A percentile compares a stretch with the other conserved stretches of the same genome.
phyloP scores from a whole-genome alignment of 1,140 invertebrate species.

The Drosophila repleta region DNA sequence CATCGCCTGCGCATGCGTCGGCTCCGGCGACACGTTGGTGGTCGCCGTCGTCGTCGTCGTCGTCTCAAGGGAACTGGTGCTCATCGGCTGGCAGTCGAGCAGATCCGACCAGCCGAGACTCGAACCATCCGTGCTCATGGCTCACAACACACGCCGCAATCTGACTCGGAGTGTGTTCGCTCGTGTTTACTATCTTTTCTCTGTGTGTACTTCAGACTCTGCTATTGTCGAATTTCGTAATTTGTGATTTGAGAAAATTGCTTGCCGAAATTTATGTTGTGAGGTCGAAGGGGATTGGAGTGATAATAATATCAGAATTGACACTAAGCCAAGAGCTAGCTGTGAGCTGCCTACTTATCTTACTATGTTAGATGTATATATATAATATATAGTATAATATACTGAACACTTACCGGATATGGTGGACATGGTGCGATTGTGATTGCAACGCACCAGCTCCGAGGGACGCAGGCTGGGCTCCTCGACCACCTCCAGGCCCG shows the following conservation, averaged over 20 bases:
- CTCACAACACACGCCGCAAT: neutral
- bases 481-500: constrained; percentile 85
- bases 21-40: neutral
- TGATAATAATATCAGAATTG: neutral
- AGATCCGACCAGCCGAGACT: constrained; percentile 36
- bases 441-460: constrained; percentile 85
- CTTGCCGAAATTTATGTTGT: neutral
- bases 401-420: constrained; percentile 80
- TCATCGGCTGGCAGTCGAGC: constrained; percentile 14
- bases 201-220: neutral
- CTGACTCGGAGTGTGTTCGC: too few relatives aligned
- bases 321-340: neutral
- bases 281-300: neutral
- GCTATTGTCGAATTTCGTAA: constrained; percentile 5
- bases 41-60: neutral
- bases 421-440: constrained; percentile 83
- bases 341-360: too few relatives aligned
- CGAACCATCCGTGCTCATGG: constrained; percentile 35
- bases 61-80: constrained; percentile 2
- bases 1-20: constrained; percentile 1
- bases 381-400: too few relatives aligned
- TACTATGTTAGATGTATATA: too few relatives aligned
- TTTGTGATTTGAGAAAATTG: neutral
- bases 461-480: constrained; percentile 87
- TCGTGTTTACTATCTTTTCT: too few relatives aligned